phyloP scores from a whole-genome alignment of 2,797 vertebrate genomes.

The Poeciliopsis presidionis region DNA sequence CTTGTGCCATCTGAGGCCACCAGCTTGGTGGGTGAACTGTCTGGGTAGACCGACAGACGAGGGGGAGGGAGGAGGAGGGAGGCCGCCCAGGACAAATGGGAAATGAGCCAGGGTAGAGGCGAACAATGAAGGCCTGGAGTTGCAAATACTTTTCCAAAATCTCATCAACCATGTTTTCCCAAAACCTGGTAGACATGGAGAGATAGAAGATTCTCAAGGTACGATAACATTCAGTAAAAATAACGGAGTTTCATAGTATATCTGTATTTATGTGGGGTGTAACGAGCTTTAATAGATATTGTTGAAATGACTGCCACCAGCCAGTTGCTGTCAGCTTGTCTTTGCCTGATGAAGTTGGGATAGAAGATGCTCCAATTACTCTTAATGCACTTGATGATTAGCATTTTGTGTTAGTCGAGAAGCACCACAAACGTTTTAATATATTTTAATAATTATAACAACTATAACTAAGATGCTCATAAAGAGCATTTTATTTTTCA shows the following conservation, averaged over 20 bases:
- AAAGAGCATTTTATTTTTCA: neutral
- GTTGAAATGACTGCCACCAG: neutral
- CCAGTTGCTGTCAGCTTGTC: neutral
- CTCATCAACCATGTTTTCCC: constrained; percentile 9
- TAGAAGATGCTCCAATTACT: neutral
- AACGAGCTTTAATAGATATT: neutral
- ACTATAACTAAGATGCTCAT: neutral
- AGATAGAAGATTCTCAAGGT: neutral
- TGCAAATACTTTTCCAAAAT: constrained; percentile 22
- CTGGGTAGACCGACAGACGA: constrained; percentile 45
- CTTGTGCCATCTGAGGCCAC: constrained; percentile 58
- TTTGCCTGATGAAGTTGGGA: neutral
- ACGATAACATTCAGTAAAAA: neutral
- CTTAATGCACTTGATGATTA: neutral
- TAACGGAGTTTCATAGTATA: neutral
- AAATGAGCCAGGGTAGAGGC: constrained; percentile 16
- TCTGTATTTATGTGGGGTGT: neutral
- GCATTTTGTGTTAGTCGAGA: neutral
- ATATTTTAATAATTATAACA: too few species aligned
- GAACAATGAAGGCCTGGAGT: constrained; percentile 13
- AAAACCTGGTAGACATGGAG: neutral
- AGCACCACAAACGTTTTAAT: neutral
- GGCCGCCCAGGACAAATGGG: constrained; percentile 5
- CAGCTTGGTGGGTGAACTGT: constrained; percentile 61
- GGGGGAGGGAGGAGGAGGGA: constrained; percentile 1